phyloP scores from a whole-genome alignment of 2,888 invertebrate species.

The Sarcophaga rosellei region DNA sequence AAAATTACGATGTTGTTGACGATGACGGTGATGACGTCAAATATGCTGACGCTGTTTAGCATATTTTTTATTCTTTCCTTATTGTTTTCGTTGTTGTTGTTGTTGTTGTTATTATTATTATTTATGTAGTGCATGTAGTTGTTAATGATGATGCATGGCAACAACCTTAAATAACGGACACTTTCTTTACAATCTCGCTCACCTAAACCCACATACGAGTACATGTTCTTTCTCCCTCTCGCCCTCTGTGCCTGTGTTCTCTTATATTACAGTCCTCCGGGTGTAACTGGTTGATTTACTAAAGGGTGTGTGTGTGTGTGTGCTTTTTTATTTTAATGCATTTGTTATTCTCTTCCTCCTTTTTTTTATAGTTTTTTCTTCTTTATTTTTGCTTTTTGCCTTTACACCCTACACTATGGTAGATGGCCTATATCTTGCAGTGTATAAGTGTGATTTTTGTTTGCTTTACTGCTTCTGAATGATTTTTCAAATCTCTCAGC shows the following conservation, averaged over 20 bases:
- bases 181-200: slow-evolving; percentile 5
- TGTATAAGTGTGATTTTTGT: too few relatives aligned
- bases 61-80: not conserved
- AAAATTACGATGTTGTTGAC: slow-evolving; percentile 12
- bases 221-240: not conserved
- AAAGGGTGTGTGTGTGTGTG: too few relatives aligned
- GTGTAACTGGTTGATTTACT: too few relatives aligned
- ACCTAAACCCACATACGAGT: not conserved
- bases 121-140: slow-evolving; percentile 15
- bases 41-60: slow-evolving; percentile 25
- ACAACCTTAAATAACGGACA: slow-evolving; percentile 54
- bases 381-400: too few relatives aligned
- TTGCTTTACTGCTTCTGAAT: too few relatives aligned
- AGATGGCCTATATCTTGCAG: too few relatives aligned
- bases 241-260: not conserved
- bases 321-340: too few relatives aligned
- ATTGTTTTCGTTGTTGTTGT: slow-evolving; percentile 12
- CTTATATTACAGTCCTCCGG: too few relatives aligned
- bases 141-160: slow-evolving; percentile 53
- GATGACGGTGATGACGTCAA: slow-evolving; percentile 40
- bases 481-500: too few relatives aligned
- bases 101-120: slow-evolving; percentile 3
- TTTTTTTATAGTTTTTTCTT: too few relatives aligned
- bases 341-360: too few relatives aligned
- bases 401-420: too few relatives aligned